Evolutionary conservation across 2,797 vertebrate species (phyloP), one percentile per base, ranked within the genome.

Genomic region (Limnodromus scolopaceus): DNA sequence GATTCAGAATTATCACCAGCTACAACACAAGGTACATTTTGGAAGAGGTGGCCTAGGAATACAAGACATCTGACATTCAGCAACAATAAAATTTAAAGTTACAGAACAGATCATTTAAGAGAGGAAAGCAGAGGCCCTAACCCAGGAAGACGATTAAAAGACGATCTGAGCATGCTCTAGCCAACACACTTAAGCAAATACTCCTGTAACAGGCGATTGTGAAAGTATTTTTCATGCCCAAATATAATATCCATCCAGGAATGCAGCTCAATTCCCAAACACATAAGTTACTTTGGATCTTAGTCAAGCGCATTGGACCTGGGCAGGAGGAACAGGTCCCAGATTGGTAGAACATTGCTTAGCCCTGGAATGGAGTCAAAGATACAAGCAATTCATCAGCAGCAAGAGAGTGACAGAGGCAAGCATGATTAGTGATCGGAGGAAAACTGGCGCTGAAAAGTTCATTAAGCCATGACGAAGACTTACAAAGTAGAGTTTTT

Each of bases 401-500:
- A 49, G 96, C 84, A 18, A 51, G 91, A 91, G 75, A 79, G 87
- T 88, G 84, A 93, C 70, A 97, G 92, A 96, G 69, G 96, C 97
- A 98, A 93, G 97, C 98, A 92, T 36, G n/a, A 95, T 98, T 98
- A 98, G 97, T 97, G 96, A 97, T 76, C 23, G 71, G 97, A 88
- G 85, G 91, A 92, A 94, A 95, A 96, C 77, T 95, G 87, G 96
- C 94, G 68, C 83, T 91, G 93, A 94, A n/a, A 85, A 87, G 81
- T 78, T 97, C 93, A 92, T 72, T 92, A 96, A 97, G 97, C 93
- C 98, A 97, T 81, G 63, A 94, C 55, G 68, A 97, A 97, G 98
- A 99, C 99, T 99, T 99, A 99, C 99, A 99, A 99, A 99, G 98
- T 98, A 99, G 98, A 99, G 98, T 98, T 98, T 98, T 98, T 98